Percentiles rank a stretch among this genome's conserved stretches.
Conservation (phyloP, 2,888 invertebrate species). For the Tethea ocularis region DNA sequence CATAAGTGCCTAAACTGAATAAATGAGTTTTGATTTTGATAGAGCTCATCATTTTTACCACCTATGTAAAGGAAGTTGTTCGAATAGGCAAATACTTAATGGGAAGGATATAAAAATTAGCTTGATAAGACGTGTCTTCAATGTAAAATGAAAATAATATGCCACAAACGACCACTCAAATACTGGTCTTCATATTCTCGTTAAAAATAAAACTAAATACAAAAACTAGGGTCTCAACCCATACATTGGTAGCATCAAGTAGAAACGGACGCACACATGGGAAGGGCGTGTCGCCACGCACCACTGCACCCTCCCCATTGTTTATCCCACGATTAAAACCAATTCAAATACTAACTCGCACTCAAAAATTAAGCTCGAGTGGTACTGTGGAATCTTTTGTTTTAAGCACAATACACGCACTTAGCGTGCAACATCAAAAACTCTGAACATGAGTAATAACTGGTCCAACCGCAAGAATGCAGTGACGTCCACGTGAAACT, state of each 20-base stretch:
- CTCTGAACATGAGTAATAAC: conserved; percentile 39
- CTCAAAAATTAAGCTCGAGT: conserved; percentile 81
- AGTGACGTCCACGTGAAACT: not conserved
- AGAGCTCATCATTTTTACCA: no score
- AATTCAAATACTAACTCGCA: conserved; percentile 82
- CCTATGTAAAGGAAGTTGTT: no score
- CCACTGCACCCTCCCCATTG: conserved; percentile 73
- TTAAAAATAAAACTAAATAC: conserved; percentile 29
- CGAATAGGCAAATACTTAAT: no score
- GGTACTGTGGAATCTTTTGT: conserved; percentile 72
- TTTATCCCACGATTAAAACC: conserved; percentile 83
- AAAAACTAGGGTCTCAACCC: conserved; percentile 35
- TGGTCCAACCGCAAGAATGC: conserved; percentile 9
- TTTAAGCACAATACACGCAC: conserved; percentile 76
- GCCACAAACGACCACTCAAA: not conserved
- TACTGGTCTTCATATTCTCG: not conserved
- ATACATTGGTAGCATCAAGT: conserved; percentile 28
- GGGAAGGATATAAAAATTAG: no score
- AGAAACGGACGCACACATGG: conserved; percentile 59
- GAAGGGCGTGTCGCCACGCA: conserved; percentile 68
- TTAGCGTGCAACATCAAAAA: conserved; percentile 50
- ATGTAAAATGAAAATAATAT: not conserved
- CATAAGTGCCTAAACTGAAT: no score
- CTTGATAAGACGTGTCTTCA: no score
- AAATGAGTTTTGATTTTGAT: no score